Percentiles rank a stretch among this genome's conserved stretches.
Evolutionary conservation across 2,113 vertebrate genomes (phyloP).

Genomic region (Chloropsis hardwickii): DNA sequence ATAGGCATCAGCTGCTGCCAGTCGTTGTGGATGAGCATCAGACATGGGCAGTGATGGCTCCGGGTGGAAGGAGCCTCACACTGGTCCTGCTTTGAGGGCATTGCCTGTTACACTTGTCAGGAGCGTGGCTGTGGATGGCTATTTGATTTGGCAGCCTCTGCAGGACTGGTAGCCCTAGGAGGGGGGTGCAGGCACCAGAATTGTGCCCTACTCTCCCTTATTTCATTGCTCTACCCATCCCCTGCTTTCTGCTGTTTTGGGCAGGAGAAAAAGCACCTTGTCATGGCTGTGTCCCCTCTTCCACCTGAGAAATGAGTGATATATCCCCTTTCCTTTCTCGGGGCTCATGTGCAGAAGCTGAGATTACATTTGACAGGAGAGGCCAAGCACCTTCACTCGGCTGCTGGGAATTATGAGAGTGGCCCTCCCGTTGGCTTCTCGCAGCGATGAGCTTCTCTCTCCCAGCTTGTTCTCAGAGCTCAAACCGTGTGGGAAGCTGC

Average conservation of each 20-base stretch:
- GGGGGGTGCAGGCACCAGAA: background rate
- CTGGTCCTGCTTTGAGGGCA: background rate
- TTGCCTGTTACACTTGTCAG: background rate
- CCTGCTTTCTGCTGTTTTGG: background rate
- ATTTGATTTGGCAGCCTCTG: conserved; percentile 37
- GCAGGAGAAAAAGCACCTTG: background rate
- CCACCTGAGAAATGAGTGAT: background rate
- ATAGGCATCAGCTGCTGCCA: conserved; percentile 48
- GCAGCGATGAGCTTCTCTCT: background rate
- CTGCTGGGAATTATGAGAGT: background rate
- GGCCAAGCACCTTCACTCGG: background rate
- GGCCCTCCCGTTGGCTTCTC: background rate
- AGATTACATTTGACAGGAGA: background rate
- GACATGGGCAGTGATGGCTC: background rate
- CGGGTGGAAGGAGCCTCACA: background rate
- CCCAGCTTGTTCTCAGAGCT: background rate
- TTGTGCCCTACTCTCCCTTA: background rate
- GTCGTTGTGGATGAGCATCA: background rate
- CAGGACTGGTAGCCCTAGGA: background rate
- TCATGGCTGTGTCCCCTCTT: background rate
- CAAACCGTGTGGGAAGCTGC: background rate
- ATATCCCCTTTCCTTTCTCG: fast-evolving
- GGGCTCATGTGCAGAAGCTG: background rate
- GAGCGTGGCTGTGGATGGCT: background rate
- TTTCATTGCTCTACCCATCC: background rate